Conservation (phyloP, 2,888 invertebrate species). For the Conops quadrifasciatus region DNA sequence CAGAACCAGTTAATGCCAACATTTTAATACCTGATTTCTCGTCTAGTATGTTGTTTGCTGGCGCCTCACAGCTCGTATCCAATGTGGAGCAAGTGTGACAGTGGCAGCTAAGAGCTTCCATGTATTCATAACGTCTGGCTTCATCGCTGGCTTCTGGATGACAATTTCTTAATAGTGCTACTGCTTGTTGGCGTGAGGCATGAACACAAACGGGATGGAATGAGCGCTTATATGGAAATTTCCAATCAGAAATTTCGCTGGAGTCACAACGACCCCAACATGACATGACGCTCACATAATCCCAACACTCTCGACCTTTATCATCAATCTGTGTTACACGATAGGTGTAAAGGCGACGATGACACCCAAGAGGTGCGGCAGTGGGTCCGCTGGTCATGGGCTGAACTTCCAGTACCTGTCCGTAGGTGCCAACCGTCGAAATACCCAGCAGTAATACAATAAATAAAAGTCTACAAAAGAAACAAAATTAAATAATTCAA, state of each 20-base stretch:
- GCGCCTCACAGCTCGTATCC: conserved; percentile 76
- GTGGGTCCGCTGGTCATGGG: conserved; percentile 59
- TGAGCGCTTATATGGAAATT: conserved; percentile 86
- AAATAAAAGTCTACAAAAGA: conserved; percentile 4
- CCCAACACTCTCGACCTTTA: conserved; percentile 77
- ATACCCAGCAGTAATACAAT: conserved; percentile 8
- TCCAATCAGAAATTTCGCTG: conserved; percentile 88
- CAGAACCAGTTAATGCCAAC: conserved; percentile 58
- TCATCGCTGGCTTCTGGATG: conserved; percentile 74
- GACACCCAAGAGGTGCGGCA: conserved; percentile 71
- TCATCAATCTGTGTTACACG: conserved; percentile 69
- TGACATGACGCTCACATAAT: conserved; percentile 76
- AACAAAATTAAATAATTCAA: not conserved
- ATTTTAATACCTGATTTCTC: conserved; percentile 57
- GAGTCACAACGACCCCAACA: conserved; percentile 88
- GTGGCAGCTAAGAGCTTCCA: conserved; percentile 80
- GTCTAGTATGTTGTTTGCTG: conserved; percentile 61
- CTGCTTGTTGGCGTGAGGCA: conserved; percentile 72
- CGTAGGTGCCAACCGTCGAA: conserved; percentile 28
- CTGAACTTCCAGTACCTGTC: conserved; percentile 56
- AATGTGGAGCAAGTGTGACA: conserved; percentile 77
- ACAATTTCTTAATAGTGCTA: conserved; percentile 76
- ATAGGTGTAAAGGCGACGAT: conserved; percentile 73
- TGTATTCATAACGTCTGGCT: conserved; percentile 77
- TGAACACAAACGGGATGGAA: conserved; percentile 87